Evolutionary conservation across 2,113 vertebrate species (phyloP), one percentile per base, ranked within the genome.

Genomic region (Stegostoma tigrinum): DNA sequence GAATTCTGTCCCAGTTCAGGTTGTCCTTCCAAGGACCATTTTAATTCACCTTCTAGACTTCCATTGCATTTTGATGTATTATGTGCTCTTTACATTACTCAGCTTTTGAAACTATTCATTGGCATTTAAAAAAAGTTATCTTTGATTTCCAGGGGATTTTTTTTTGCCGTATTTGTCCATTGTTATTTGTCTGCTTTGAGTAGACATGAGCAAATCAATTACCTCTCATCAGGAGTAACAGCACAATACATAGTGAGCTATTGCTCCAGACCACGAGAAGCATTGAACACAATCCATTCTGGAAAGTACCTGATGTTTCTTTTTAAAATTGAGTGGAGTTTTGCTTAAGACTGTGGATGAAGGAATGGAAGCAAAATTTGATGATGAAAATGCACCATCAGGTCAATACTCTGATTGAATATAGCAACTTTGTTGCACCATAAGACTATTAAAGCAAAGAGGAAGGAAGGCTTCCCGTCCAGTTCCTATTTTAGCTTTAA

Each of bases 401-500:
- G 68, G 94, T 75, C 94, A 75, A 30, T 75, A 38, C 67, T 5
- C 67, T 70, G 93, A 95, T 72, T 95, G 94, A 95, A 95, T 93
- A 48, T 72, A 95, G 94, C 94, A 95, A 67, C 67, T 95, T 68
- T 70, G 42, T 95, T 95, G 94, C 42, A 34, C 67, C 68, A 95
- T 52, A 72, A 68, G 24, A 52, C 94, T 95, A 72, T 95, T 52
- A 95, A 95, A 68, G 94, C 94, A 95, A 95, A 95, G 94, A 72
- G 94, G 94, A 95, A 95, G 94, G 68, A 95, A 95, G 68, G 27
- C 68, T 72, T 75, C 72, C 94, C 45, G 38, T 34, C 5, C 68
- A 95, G 94, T 95, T 95, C 94, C 94, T 27, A 70, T 70, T 95
- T 95, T 70, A 95, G 94, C 27, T 95, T 45, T 70, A 95, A 95